Percentiles rank a stretch among this genome's conserved stretches.
phyloP scores from a whole-genome alignment of 1,140 invertebrate genomes.

The Colletes latitarsis region DNA sequence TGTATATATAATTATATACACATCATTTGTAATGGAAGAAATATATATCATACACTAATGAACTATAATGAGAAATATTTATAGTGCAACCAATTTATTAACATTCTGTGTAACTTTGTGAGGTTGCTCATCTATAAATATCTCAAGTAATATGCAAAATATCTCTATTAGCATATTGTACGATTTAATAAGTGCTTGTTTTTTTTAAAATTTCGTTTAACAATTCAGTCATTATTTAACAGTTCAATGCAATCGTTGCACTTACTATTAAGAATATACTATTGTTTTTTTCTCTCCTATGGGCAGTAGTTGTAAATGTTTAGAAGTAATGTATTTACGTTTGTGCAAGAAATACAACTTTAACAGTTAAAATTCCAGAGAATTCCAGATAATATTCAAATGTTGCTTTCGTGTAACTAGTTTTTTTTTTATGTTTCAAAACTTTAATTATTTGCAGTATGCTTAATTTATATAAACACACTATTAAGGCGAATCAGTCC shows the following conservation, averaged over 20 bases:
- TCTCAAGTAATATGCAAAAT: slow-evolving; percentile 20
- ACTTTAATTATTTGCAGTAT: not conserved
- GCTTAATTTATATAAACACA: not conserved
- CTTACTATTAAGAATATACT: not conserved
- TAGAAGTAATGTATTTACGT: not conserved
- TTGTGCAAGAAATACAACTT: not conserved
- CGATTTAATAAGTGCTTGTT: not conserved
- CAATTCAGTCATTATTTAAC: not conserved
- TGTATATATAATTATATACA: slow-evolving; percentile 35
- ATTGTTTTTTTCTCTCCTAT: not conserved
- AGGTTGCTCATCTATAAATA: slow-evolving; percentile 6
- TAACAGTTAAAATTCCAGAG: too few species aligned
- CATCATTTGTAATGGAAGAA: slow-evolving; percentile 8
- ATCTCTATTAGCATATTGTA: slow-evolving; percentile 25
- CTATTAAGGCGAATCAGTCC: not conserved
- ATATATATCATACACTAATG: slow-evolving; percentile 32
- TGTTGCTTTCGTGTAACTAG: not conserved
- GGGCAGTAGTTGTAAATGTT: slow-evolving; percentile 1
- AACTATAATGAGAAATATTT: not conserved
- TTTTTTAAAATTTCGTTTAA: not conserved
- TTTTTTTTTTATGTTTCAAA: not conserved
- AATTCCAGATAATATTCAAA: not conserved
- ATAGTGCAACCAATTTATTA: slow-evolving; percentile 11
- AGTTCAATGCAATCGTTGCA: not conserved
- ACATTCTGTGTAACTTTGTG: slow-evolving; percentile 11